These are phyloP conservation scores for Thamnophis sirtalis DNA, from an alignment of 2,113 vertebrate genomes.

Conservation along the genomic window DNA sequence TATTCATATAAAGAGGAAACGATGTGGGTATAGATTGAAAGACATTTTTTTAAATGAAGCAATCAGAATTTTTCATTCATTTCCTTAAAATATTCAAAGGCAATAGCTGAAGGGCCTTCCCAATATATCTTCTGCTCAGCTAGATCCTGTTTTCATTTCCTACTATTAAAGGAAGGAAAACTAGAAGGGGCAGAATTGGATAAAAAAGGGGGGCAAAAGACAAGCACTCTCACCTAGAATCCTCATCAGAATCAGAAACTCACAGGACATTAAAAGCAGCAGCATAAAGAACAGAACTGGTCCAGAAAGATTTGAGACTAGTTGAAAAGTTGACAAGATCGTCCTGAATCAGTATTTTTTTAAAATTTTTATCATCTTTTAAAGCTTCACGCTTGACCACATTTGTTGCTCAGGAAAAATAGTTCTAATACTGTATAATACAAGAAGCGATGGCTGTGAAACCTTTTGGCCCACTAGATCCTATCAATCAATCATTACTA, in stretches of 20 bases:
- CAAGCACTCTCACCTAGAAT: not conserved
- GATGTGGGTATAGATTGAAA: not conserved
- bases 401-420: not conserved
- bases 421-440: not conserved
- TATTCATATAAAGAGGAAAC: not conserved
- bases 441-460: not conserved
- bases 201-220: not conserved
- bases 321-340: not conserved
- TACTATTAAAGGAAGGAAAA: not conserved
- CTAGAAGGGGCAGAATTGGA: not conserved
- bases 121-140: not conserved
- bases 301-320: not conserved
- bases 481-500: not conserved
- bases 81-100: not conserved
- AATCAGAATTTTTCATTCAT: not conserved
- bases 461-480: not conserved
- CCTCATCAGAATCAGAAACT: not conserved
- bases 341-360: not conserved
- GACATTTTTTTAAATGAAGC: not conserved
- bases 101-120: not conserved
- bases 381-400: not conserved
- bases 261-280: not conserved
- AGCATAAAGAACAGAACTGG: not conserved
- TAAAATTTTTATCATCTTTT: no score
- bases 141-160: not conserved